A percentile compares a stretch with the other conserved stretches of the same genome.
Evolutionary conservation across 2,888 invertebrate species (phyloP).

Genomic region (Philhelius pedissequus): DNA sequence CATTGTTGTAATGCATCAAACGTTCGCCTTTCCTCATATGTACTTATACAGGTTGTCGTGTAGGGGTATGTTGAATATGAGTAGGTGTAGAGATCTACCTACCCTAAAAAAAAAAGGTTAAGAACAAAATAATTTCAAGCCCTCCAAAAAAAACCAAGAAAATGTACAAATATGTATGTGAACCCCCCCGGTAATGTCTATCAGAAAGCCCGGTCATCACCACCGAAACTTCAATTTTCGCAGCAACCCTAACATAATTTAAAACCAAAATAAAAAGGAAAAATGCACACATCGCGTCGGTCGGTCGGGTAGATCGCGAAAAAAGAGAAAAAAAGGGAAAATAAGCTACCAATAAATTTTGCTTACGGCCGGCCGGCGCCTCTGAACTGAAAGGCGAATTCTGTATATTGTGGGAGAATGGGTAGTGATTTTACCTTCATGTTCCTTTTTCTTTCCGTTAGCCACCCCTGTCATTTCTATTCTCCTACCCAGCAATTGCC

Average conservation of each 20-base stretch:
- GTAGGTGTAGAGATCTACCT: slow-evolving; percentile 22
- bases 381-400: not conserved
- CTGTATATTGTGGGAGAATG: not conserved
- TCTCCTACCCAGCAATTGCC: slow-evolving; percentile 39
- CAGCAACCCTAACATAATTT: slow-evolving; percentile 58
- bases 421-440: slow-evolving; percentile 56
- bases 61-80: not conserved
- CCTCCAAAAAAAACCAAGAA: slow-evolving; percentile 47
- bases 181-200: slow-evolving; percentile 38
- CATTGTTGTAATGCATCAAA: slow-evolving; percentile 67
- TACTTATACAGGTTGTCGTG: not conserved
- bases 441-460: slow-evolving; percentile 62
- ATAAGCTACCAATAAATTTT: slow-evolving; percentile 64
- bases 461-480: slow-evolving; percentile 4
- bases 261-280: slow-evolving; percentile 28
- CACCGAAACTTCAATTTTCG: slow-evolving; percentile 51
- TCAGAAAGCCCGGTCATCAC: slow-evolving; percentile 35
- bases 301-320: slow-evolving; percentile 29
- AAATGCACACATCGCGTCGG: slow-evolving; percentile 62
- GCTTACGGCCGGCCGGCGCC: slow-evolving; percentile 56
- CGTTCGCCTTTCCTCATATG: slow-evolving; percentile 31
- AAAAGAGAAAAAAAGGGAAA: slow-evolving; percentile 65
- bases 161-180: slow-evolving; percentile 30
- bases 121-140: slow-evolving; percentile 49
- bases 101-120: slow-evolving; percentile 25